Base-by-base conservation (phyloP, 2,113 vertebrate species). In the Opisthocomus hoazin region DNA sequence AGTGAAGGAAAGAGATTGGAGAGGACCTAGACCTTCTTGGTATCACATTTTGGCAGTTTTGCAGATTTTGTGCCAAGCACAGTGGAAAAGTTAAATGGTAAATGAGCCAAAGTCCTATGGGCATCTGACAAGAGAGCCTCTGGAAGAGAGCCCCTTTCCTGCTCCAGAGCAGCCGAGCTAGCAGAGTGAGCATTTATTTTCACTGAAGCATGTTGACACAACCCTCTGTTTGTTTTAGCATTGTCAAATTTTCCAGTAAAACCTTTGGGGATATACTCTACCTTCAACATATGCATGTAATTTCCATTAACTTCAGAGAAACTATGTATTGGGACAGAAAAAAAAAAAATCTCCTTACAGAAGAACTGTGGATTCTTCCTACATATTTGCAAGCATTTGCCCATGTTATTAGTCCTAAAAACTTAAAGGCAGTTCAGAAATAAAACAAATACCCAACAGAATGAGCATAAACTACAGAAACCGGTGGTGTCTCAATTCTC, bases 231-330 rank as follows among this genome's bases (percentile, higher is more conserved):
- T 96, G 64, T 90, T 93, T 90, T 87, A 94, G 46, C 39, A 71
- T 81, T 57, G 34, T 92, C 69, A 92, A 43, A 41, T 89, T 87
- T 96, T 95, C 90, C 76, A 94, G 53, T 56, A 78, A 84, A 93
- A 75, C 39, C 22, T 75, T 75, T 66, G 36, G 58, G 71, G 51
- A 65, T 75, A n/a, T 54, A 36, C 11, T 78, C 13, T 65, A 24
- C 63, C 36, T 70, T 65, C 3, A 0, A 46, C 30, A 12, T 14
- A n/a, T 53, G 23, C 26, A 46, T 77, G 43, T 54, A 90, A 68
- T 16, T 84, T 94, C 36, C 73, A 90, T 71, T 95, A 93, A 88
- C 68, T 86, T 78, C 30, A 84, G 45, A 53, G 30, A 57, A 90
- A 87, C 3, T 63, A 69, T 29, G 37, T 61, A 37, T 3, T n/a